phyloP scores from a whole-genome alignment of 2,113 vertebrate genomes.

The Pygoscelis adeliae region DNA sequence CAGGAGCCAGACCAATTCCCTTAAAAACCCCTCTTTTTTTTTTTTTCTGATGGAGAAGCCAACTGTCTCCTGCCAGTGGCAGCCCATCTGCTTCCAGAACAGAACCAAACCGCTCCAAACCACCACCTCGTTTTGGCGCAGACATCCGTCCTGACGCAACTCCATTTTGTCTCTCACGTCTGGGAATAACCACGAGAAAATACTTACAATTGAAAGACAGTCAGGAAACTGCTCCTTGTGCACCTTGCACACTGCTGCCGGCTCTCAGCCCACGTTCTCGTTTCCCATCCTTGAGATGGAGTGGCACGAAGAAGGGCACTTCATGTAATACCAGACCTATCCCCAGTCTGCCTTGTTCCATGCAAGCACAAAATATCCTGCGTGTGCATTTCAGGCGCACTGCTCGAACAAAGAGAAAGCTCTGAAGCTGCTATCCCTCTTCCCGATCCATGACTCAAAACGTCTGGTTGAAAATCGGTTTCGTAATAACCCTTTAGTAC shows the following conservation, averaged over 20 bases:
- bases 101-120: constrained; percentile 11
- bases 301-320: neutral
- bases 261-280: neutral
- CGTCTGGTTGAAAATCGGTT: constrained; percentile 56
- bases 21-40: neutral
- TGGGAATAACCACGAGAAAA: constrained; percentile 14
- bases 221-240: neutral
- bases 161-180: constrained; percentile 22
- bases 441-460: constrained; percentile 63
- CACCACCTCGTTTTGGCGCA: constrained; percentile 4
- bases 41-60: neutral
- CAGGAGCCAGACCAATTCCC: constrained; percentile 61
- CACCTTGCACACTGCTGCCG: neutral
- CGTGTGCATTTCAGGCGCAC: neutral
- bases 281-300: neutral
- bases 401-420: constrained; percentile 42
- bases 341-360: neutral
- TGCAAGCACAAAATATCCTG: neutral
- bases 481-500: constrained; percentile 72
- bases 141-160: neutral
- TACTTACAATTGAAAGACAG: constrained; percentile 20
- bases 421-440: constrained; percentile 42
- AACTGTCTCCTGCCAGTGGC: constrained; percentile 7
- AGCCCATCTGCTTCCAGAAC: constrained; percentile 19
- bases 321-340: neutral